Conservation (phyloP, 2,797 vertebrate genomes). For the Rhabdomys pumilio region DNA sequence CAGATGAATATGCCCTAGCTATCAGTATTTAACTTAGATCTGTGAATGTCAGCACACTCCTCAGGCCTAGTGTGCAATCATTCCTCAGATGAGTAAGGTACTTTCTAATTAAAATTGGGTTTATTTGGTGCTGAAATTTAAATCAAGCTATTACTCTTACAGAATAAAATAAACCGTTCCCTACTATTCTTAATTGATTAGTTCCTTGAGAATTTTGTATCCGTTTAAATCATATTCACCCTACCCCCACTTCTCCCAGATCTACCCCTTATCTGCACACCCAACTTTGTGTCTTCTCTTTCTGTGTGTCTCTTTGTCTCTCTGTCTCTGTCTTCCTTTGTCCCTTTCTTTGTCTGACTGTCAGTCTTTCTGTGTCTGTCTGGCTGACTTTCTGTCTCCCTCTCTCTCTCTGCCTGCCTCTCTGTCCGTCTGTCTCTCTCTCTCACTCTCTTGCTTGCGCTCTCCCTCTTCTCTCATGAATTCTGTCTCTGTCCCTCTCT, state of each 20-base stretch:
- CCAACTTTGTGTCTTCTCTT: background rate
- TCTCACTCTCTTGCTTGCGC: background rate
- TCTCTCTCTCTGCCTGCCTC: background rate
- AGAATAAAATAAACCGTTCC: constrained; percentile 21
- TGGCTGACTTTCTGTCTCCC: background rate
- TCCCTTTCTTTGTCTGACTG: too few species aligned
- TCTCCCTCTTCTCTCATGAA: too few species aligned
- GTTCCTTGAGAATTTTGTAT: background rate
- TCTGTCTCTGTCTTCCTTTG: background rate
- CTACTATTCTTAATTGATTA: background rate
- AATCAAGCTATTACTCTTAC: background rate
- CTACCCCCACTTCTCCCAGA: background rate
- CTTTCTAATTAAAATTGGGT: background rate
- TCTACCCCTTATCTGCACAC: background rate
- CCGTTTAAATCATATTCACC: background rate
- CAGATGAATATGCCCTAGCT: background rate
- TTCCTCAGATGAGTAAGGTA: background rate
- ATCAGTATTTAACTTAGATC: constrained; percentile 12
- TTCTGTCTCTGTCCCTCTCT: background rate
- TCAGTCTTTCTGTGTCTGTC: background rate
- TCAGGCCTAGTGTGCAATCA: background rate
- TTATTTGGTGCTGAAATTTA: background rate
- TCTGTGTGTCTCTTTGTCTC: background rate
- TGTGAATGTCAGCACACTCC: background rate
- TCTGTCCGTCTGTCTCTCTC: background rate